A percentile compares a stretch with the other conserved stretches of the same genome.
phyloP scores from a whole-genome alignment of 1,140 invertebrate genomes.

The Diabrotica virgifera region DNA sequence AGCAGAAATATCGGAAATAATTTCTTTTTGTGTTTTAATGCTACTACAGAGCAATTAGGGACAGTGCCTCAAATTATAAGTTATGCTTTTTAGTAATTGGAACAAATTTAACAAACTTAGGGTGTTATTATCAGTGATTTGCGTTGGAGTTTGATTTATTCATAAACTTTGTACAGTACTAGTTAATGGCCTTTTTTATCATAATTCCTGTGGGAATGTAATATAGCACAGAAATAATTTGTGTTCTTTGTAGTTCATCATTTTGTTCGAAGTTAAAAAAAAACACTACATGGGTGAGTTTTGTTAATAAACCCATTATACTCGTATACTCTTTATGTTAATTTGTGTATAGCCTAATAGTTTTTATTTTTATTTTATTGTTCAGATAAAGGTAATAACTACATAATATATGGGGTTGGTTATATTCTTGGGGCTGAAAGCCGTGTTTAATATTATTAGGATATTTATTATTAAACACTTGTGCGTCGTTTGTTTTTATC shows the following conservation, averaged over 20 bases:
- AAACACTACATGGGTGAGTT: too few relatives aligned
- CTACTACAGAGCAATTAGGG: conserved; percentile 6
- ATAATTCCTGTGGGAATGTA: not conserved
- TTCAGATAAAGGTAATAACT: too few relatives aligned
- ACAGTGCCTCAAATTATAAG: conserved; percentile 7
- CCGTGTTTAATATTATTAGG: too few relatives aligned
- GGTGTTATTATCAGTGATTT: conserved; percentile 11
- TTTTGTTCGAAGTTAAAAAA: not conserved
- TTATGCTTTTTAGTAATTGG: conserved; percentile 6
- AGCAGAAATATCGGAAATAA: conserved; percentile 2
- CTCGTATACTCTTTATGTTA: too few relatives aligned
- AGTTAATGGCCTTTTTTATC: not conserved
- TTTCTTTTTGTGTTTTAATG: conserved; percentile 8
- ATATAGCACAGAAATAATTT: not conserved
- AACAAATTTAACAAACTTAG: not conserved
- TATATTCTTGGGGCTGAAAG: too few relatives aligned
- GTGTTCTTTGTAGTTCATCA: conserved; percentile 1
- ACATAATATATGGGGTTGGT: too few relatives aligned
- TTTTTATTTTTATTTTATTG: too few relatives aligned
- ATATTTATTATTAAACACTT: too few relatives aligned
- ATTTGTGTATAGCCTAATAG: too few relatives aligned
- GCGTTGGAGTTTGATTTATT: conserved; percentile 9
- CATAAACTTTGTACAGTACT: not conserved
- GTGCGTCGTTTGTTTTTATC: too few relatives aligned
- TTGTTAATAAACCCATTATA: too few relatives aligned